A percentile compares a stretch with the other conserved stretches of the same genome.
Evolutionary conservation across 2,797 vertebrate genomes (phyloP).

Genomic region (Nyctibius grandis): DNA sequence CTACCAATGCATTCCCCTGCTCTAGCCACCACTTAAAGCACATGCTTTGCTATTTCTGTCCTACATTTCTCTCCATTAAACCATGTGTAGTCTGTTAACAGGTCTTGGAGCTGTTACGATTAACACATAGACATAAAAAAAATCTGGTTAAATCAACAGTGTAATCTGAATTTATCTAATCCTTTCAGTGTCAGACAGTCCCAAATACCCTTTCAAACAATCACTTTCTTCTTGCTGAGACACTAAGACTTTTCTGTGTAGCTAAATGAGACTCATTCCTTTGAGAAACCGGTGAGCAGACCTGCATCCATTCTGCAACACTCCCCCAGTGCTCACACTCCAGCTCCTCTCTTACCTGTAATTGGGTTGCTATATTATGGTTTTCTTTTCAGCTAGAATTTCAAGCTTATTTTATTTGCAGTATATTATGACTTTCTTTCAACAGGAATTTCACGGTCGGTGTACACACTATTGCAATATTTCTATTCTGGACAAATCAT

Average conservation of each 20-base stretch:
- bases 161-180: neutral
- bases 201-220: neutral
- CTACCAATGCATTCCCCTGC: neutral
- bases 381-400: neutral
- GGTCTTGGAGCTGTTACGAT: neutral
- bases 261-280: neutral
- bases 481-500: conserved; percentile 1
- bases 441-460: neutral
- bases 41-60: neutral
- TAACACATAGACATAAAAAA: neutral
- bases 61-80: neutral
- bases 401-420: neutral
- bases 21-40: neutral
- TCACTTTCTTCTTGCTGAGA: neutral
- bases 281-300: neutral
- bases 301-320: neutral
- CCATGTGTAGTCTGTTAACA: neutral
- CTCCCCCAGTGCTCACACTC: neutral
- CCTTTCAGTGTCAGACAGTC: neutral
- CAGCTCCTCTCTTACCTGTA: neutral
- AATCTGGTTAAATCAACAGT: neutral
- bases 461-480: neutral
- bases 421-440: neutral
- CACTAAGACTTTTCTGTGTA: accelerated
- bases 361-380: neutral